phyloP scores from a whole-genome alignment of 2,113 vertebrate genomes.

The Nicator chloris region DNA sequence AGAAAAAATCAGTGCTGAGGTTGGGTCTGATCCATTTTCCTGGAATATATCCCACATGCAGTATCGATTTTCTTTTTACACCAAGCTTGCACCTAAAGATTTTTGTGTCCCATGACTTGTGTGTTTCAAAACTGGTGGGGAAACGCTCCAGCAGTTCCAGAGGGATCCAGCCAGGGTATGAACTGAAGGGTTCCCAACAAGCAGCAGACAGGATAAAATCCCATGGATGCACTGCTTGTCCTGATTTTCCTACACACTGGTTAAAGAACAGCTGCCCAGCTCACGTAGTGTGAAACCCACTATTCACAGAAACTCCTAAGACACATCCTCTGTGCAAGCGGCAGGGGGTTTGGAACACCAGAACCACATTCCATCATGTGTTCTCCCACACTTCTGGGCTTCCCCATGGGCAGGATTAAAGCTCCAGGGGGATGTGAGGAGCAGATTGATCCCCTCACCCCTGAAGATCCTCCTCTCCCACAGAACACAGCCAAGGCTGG shows the following conservation, averaged over 20 bases:
- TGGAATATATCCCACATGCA: background rate
- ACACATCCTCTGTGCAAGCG: rapidly evolving
- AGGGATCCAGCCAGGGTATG: background rate
- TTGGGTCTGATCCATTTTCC: background rate
- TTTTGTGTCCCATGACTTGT: background rate
- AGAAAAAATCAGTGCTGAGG: background rate
- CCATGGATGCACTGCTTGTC: background rate
- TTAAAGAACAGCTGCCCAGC: background rate
- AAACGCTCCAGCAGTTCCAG: background rate
- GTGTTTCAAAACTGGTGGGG: background rate
- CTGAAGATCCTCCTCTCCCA: background rate
- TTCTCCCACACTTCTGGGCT: background rate
- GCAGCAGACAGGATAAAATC: background rate
- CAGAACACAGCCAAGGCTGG: background rate
- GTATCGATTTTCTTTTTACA: background rate
- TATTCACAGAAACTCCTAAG: background rate
- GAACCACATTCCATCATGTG: rapidly evolving
- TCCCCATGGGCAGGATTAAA: background rate
- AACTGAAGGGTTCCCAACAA: background rate
- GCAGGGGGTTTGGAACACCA: background rate
- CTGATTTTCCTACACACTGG: background rate
- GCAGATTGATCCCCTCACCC: background rate
- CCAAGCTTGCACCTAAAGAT: background rate
- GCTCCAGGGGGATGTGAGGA: background rate
- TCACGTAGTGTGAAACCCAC: background rate